Conservation (phyloP, 1,140 invertebrate species). For the Meloidogyne chitwoodi region DNA sequence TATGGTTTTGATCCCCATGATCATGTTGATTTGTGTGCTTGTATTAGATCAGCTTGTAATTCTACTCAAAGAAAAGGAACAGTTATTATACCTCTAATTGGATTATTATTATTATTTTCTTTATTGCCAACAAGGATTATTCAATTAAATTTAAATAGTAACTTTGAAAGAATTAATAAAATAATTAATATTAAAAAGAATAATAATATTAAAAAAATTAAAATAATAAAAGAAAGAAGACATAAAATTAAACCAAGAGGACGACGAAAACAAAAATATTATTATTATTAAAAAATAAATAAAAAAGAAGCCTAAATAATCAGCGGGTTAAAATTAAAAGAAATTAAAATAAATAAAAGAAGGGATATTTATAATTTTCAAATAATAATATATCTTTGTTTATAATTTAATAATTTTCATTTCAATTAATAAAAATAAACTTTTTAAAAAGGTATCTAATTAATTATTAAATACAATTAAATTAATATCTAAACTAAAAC, state of each 20-base stretch:
- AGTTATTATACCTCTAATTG: not conserved
- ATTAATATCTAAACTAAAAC: too few species aligned
- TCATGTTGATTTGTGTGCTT: conserved; percentile 48
- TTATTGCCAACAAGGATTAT: not conserved
- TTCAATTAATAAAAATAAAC: too few species aligned
- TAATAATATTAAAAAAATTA: not conserved
- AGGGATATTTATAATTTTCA: too few species aligned
- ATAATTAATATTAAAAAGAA: not conserved
- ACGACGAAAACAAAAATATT: not conserved
- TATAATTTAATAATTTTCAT: too few species aligned
- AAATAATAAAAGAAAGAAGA: not conserved
- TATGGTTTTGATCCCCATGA: conserved; percentile 48
- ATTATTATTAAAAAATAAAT: not conserved
- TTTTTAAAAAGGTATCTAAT: too few species aligned
- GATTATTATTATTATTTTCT: not conserved
- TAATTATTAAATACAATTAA: too few species aligned
- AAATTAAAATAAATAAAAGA: too few species aligned
- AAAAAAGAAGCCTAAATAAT: not conserved
- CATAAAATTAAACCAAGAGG: not conserved
- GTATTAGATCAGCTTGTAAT: conserved; percentile 41
- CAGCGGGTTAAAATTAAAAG: not conserved
- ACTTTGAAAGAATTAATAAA: not conserved
- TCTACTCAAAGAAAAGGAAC: not conserved
- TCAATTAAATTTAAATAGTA: not conserved
- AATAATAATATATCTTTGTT: too few species aligned